Evolutionary conservation across 2,113 vertebrate species (phyloP).

Genomic region (Felis chaus): DNA sequence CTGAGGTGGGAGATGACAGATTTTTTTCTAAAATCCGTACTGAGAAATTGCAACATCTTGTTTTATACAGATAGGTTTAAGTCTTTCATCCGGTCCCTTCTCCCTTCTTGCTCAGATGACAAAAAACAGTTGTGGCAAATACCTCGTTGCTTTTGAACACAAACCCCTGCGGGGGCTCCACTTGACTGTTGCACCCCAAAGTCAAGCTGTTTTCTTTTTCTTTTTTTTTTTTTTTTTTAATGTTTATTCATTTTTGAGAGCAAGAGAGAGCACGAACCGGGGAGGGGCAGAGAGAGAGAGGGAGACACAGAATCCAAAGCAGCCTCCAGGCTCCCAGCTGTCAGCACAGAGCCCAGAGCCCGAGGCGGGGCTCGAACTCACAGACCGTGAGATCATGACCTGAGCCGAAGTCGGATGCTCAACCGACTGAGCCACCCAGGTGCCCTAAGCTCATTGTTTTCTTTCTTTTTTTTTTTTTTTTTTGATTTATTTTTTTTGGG

Average conservation of each 20-base stretch:
- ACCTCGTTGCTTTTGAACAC: background rate
- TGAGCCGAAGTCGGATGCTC: too few relatives aligned
- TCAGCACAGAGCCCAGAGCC: too few relatives aligned
- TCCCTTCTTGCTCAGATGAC: background rate
- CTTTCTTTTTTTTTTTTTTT: background rate
- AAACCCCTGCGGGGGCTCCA: background rate
- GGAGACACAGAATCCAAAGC: too few relatives aligned
- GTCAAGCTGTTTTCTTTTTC: background rate
- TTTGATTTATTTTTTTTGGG: too few relatives aligned
- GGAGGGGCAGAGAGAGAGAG: too few relatives aligned
- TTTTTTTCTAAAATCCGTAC: background rate
- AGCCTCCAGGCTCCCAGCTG: too few relatives aligned
- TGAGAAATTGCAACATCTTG: background rate
- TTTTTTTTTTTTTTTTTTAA: too few relatives aligned
- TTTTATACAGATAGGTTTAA: background rate
- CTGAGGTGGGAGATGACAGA: background rate
- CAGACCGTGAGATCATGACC: too few relatives aligned
- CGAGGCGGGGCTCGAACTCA: too few relatives aligned
- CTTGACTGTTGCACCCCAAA: background rate
- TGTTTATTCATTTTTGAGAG: too few relatives aligned
- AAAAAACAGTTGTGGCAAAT: background rate
- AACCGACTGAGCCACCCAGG: too few relatives aligned
- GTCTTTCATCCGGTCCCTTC: background rate
- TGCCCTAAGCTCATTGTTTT: background rate
- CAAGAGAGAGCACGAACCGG: too few relatives aligned